Evolutionary conservation across 2,888 invertebrate species (phyloP).

Genomic region (Drosophila neutralis): DNA sequence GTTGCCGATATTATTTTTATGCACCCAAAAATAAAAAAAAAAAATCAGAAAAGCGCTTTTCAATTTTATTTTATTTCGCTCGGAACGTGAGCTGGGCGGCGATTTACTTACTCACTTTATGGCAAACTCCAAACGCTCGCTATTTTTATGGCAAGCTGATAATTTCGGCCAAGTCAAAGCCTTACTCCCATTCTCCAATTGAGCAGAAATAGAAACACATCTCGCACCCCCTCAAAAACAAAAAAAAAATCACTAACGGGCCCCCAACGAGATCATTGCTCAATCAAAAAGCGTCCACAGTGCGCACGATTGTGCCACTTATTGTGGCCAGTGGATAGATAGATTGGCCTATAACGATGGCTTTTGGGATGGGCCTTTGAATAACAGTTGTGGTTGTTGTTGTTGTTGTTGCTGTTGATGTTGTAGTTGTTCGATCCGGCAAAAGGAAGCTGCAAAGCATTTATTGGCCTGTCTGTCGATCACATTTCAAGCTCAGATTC

Average conservation of each 20-base stretch:
- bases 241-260: slow-evolving; percentile 1
- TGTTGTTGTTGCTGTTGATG: neutral
- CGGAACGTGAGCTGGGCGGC: slow-evolving; percentile 79
- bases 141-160: slow-evolving; percentile 60
- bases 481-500: slow-evolving; percentile 54
- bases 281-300: slow-evolving; percentile 77
- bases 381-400: slow-evolving; percentile 15
- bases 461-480: slow-evolving; percentile 45
- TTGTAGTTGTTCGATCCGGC: slow-evolving; percentile 11
- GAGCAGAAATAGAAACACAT: slow-evolving; percentile 46
- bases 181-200: slow-evolving; percentile 50
- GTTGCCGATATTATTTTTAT: slow-evolving; percentile 40
- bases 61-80: slow-evolving; percentile 71
- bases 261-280: slow-evolving; percentile 69
- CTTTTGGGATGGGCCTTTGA: slow-evolving; percentile 35
- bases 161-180: slow-evolving; percentile 48
- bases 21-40: slow-evolving; percentile 14
- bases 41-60: slow-evolving; percentile 32
- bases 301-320: slow-evolving; percentile 80
- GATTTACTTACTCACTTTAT: slow-evolving; percentile 71
- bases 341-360: slow-evolving; percentile 50
- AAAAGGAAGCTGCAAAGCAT: slow-evolving; percentile 37
- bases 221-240: neutral
- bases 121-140: slow-evolving; percentile 60
- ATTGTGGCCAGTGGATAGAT: slow-evolving; percentile 71